phyloP scores from a whole-genome alignment of 1,140 invertebrate species.

The Pogonognathellus flavescens region DNA sequence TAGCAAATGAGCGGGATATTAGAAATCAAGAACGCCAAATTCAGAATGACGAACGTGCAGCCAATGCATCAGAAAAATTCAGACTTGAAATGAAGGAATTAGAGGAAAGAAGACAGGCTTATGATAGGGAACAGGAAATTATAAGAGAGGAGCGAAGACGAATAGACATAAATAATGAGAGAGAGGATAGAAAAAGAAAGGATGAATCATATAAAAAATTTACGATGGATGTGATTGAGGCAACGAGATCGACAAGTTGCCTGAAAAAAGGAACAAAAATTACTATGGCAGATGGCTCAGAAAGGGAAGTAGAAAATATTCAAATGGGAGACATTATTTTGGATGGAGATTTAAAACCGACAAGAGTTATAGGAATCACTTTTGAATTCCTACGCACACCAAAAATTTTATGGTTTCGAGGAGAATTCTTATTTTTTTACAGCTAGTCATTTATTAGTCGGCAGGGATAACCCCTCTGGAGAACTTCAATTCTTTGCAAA shows the following conservation, averaged over 20 bases:
- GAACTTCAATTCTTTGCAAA: not conserved
- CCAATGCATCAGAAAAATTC: not conserved
- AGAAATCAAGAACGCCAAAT: too few species aligned
- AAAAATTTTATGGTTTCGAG: slow-evolving; percentile 47
- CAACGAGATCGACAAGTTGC: not conserved
- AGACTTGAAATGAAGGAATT: not conserved
- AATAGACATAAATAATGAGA: too few species aligned
- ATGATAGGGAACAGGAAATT: too few species aligned
- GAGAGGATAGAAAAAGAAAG: not conserved
- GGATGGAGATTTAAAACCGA: not conserved
- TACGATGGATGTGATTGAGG: too few species aligned
- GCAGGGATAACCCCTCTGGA: not conserved
- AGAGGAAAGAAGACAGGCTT: not conserved
- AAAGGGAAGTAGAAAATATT: not conserved
- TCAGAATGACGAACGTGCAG: too few species aligned
- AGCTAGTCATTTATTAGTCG: slow-evolving; percentile 21
- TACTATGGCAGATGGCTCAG: not conserved
- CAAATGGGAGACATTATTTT: not conserved
- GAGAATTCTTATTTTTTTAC: slow-evolving; percentile 44
- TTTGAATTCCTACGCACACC: not conserved
- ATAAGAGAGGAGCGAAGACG: too few species aligned
- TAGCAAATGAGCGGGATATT: too few species aligned
- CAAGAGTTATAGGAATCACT: not conserved
- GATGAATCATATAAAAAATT: too few species aligned
- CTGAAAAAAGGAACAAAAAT: not conserved